A percentile compares a stretch with the other conserved stretches of the same genome.
These are phyloP conservation scores for Enteromius trimaculatus DNA, from an alignment of 2,797 vertebrate genomes.

Conservation along the genomic window DNA sequence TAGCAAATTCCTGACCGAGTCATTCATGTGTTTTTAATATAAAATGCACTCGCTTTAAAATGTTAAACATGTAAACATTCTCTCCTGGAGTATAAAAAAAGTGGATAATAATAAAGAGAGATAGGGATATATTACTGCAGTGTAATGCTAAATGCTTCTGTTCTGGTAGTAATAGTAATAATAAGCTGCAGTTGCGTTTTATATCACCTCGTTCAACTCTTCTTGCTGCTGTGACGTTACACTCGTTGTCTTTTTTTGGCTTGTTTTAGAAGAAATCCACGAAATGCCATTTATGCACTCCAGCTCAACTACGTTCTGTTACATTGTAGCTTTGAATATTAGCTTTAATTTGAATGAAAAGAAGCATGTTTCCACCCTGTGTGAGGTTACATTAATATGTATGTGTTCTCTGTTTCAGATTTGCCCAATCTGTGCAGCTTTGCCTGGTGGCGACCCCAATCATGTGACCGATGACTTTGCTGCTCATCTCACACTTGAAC, in stretches of 20 bases:
- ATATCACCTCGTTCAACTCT: background rate
- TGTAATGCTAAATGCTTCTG: background rate
- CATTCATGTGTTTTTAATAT: background rate
- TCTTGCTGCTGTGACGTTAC: background rate
- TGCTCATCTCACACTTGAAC: constrained; percentile 99
- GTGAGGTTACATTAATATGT: background rate
- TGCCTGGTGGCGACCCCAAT: constrained; percentile 99
- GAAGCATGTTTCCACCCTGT: background rate
- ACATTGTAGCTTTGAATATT: background rate
- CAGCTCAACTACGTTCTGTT: background rate
- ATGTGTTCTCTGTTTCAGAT: constrained; percentile 81
- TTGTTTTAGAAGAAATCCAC: background rate
- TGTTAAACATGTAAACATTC: background rate
- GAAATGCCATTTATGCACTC: background rate
- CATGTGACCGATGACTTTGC: constrained; percentile 99
- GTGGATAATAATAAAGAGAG: background rate
- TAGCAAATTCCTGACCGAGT: background rate
- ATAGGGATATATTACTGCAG: background rate
- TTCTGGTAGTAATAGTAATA: background rate
- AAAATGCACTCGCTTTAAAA: background rate
- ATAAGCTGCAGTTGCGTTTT: background rate
- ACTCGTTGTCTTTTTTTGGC: background rate
- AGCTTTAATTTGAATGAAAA: background rate
- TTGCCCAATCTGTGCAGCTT: constrained; percentile 97
- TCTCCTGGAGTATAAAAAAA: background rate